A percentile compares a stretch with the other conserved stretches of the same genome.
phyloP scores from a whole-genome alignment of 1,140 invertebrate species.

The Drosophila rhopaloa region DNA sequence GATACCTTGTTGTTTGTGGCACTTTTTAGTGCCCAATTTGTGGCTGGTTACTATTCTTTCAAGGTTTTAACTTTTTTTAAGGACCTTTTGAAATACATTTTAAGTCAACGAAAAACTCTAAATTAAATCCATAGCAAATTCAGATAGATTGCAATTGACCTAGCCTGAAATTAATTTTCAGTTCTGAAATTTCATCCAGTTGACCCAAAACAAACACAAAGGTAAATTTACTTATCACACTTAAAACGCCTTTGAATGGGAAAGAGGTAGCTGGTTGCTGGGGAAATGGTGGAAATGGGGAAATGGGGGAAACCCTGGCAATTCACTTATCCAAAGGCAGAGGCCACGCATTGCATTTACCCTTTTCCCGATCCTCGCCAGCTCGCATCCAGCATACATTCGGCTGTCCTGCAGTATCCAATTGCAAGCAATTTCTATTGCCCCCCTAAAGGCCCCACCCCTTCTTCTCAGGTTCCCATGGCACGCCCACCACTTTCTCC shows the following conservation, averaged over 20 bases:
- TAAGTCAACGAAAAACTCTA: not conserved
- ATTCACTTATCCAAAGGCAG: constrained; percentile 47
- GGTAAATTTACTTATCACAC: constrained; percentile 57
- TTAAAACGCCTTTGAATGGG: constrained; percentile 28
- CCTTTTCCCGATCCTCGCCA: not conserved
- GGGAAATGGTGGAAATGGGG: not conserved
- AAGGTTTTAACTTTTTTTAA: no score
- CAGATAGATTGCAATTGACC: constrained; percentile 2
- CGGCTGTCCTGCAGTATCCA: constrained; percentile 52
- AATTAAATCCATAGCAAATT: not conserved
- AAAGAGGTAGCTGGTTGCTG: no score
- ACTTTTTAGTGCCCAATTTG: no score
- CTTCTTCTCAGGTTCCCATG: not conserved
- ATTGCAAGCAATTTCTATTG: constrained; percentile 64
- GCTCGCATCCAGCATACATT: constrained; percentile 37
- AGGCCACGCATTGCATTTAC: constrained; percentile 25
- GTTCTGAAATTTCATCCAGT: constrained; percentile 23
- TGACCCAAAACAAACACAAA: constrained; percentile 29
- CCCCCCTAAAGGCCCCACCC: not conserved
- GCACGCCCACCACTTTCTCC: not conserved
- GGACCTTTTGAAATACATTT: not conserved
- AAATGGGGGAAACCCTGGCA: constrained; percentile 8
- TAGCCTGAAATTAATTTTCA: constrained; percentile 32
- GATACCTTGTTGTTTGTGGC: no score
- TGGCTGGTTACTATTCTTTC: no score